phyloP scores from a whole-genome alignment of 2,888 invertebrate genomes.

The Sussaba pulchella region DNA sequence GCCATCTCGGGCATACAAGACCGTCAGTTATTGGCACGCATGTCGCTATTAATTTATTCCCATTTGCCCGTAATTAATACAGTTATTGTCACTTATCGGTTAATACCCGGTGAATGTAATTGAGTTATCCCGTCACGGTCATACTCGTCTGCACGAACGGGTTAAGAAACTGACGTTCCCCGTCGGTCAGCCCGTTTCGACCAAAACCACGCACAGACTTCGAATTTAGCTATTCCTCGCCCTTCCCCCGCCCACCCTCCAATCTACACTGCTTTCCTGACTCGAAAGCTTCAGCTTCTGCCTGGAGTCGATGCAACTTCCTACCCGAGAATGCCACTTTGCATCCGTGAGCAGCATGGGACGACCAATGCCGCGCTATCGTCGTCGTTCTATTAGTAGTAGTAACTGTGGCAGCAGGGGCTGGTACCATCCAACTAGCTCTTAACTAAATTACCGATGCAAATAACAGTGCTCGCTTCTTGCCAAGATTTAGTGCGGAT shows the following conservation, averaged over 20 bases:
- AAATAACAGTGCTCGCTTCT: conserved; percentile 81
- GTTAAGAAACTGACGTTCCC: conserved; percentile 47
- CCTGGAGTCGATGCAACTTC: conserved; percentile 36
- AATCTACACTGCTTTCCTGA: background rate
- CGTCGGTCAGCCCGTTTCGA: conserved; percentile 21
- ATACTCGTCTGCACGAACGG: conserved; percentile 21
- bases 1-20: background rate
- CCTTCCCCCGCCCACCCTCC: background rate
- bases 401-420: conserved; percentile 22
- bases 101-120: background rate
- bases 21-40: background rate
- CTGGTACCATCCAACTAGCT: conserved; percentile 68
- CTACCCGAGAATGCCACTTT: conserved; percentile 79
- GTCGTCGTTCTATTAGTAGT: conserved; percentile 42
- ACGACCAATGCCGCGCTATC: conserved; percentile 61
- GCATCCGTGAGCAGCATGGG: conserved; percentile 75
- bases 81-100: conserved; percentile 1
- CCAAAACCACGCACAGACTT: conserved; percentile 28
- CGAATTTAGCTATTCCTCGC: conserved; percentile 36
- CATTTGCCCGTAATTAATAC: background rate
- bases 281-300: conserved; percentile 30
- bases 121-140: conserved; percentile 1
- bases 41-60: background rate
- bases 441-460: conserved; percentile 82
- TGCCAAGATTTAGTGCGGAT: conserved; percentile 81